Evolutionary conservation across 2,888 invertebrate species (phyloP), one percentile per base, ranked within the genome.

Genomic region (Lasioglossum vierecki): DNA sequence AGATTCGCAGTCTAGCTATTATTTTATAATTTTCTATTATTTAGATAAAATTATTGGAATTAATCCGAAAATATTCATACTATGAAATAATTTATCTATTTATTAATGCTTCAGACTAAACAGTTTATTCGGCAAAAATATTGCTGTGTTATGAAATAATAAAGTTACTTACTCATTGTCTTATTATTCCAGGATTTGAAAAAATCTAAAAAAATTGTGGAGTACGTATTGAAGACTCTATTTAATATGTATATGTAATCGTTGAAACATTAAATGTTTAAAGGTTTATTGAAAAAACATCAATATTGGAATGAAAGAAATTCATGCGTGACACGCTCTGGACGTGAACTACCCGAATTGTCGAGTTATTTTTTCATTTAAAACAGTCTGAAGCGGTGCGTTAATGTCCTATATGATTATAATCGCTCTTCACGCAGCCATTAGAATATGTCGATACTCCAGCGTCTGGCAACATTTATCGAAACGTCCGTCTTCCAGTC

Each of bases 361-460:
- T 9, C 22, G 22, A 53, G 22, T 9, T 53, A 53, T 53, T 53
- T 53, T 53, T 22, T n/a, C 53, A 3, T 9, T 22, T 53, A 9
- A 1, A n/a, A 9, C 53, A 6, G 18, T 18, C 8, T 9, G 18
- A 15, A 30, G 35, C 15, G 70, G 22, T 49, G 30, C n/a, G 13
- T 35, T 49, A 35, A 30, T 70, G 35, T 49, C 57, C 44, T 18
- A 4, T 49, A 6, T 11, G 13, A 35, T 71, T 39, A 66, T n/a
- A 68, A 15, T 35, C 35, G n/a, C 30, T 22, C 73, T 18, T 73
- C 68, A 44, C 63, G 63, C 15, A 70, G 44, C 70, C 75, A 66
- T 85, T 80, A 63, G 74, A 63, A 80, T 66, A 74, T 39, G 68
- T 78, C 80, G 46, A 80, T 80, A 74, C 22, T 53, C 75, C 41